Evolutionary conservation across 2,113 vertebrate species (phyloP).

Genomic region (Dasyprocta punctata): DNA sequence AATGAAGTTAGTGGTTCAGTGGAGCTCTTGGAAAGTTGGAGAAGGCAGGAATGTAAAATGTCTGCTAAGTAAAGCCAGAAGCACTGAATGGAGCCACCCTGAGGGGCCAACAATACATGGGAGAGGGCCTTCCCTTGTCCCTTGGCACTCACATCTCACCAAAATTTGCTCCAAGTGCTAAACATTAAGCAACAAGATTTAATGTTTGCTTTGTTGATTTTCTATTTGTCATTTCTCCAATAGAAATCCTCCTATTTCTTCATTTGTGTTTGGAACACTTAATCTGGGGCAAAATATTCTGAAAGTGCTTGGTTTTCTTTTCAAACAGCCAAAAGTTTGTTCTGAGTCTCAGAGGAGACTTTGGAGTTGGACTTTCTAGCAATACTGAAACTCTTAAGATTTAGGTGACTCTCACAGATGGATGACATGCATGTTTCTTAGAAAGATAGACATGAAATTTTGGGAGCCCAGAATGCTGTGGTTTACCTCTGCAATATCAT

Average conservation of each 20-base stretch:
- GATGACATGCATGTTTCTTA: not conserved
- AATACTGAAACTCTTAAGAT: not conserved
- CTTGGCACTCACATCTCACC: not conserved
- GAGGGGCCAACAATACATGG: not conserved
- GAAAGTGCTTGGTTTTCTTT: not conserved
- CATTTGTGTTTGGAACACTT: not conserved
- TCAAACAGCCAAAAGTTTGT: not conserved
- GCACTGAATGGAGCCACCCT: not conserved
- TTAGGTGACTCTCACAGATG: not conserved
- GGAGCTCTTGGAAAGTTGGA: not conserved
- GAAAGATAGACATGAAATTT: not conserved
- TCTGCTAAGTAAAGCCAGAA: not conserved
- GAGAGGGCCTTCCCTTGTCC: not conserved
- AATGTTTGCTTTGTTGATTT: not conserved
- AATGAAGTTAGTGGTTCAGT: not conserved
- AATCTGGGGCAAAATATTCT: not conserved
- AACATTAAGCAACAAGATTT: not conserved
- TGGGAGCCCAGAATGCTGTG: not conserved
- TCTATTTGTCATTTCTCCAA: not conserved
- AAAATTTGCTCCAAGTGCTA: not conserved
- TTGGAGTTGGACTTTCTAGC: not conserved
- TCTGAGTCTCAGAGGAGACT: not conserved
- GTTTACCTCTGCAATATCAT: not conserved
- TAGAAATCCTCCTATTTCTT: not conserved
- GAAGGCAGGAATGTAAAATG: not conserved